Evolutionary conservation across 1,140 invertebrate species (phyloP).

Genomic region (Asbolus verrucosus): DNA sequence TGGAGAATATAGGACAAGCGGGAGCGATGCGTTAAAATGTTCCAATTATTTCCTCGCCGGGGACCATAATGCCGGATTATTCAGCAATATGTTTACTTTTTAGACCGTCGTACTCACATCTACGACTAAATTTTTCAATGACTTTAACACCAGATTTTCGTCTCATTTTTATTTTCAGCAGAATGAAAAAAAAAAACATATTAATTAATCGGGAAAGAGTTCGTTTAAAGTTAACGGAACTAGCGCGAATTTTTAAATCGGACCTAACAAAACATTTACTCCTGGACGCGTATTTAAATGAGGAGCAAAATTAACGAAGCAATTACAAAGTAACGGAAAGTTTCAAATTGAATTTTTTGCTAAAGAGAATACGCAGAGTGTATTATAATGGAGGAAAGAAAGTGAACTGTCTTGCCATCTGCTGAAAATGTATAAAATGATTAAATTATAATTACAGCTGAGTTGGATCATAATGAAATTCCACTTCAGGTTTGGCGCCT

Average conservation of each 20-base stretch:
- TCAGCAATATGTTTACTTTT: constrained; percentile 49
- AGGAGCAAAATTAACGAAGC: constrained; percentile 47
- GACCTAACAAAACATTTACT: constrained; percentile 29
- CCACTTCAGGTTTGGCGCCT: constrained; percentile 46
- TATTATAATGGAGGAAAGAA: constrained; percentile 41
- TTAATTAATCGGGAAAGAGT: too few species aligned
- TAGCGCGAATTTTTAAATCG: constrained; percentile 20
- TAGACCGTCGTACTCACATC: constrained; percentile 23
- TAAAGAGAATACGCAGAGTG: constrained; percentile 25
- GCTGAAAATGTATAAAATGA: constrained; percentile 53
- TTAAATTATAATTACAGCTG: constrained; percentile 53
- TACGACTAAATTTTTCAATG: constrained; percentile 31
- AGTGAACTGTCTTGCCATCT: constrained; percentile 54
- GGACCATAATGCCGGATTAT: constrained; percentile 48
- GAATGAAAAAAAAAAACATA: too few species aligned
- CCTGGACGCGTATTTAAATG: too few species aligned
- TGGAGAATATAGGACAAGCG: constrained; percentile 47
- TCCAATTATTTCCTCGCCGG: constrained; percentile 49
- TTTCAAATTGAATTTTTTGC: constrained; percentile 47
- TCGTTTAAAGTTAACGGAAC: constrained; percentile 11
- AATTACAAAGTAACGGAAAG: constrained; percentile 43
- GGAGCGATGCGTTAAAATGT: constrained; percentile 49
- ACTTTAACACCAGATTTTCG: too few species aligned
- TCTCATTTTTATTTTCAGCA: too few species aligned
- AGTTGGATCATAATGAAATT: constrained; percentile 53